Conservation (phyloP, 2,888 invertebrate species). For the Eucera pruinosa region DNA sequence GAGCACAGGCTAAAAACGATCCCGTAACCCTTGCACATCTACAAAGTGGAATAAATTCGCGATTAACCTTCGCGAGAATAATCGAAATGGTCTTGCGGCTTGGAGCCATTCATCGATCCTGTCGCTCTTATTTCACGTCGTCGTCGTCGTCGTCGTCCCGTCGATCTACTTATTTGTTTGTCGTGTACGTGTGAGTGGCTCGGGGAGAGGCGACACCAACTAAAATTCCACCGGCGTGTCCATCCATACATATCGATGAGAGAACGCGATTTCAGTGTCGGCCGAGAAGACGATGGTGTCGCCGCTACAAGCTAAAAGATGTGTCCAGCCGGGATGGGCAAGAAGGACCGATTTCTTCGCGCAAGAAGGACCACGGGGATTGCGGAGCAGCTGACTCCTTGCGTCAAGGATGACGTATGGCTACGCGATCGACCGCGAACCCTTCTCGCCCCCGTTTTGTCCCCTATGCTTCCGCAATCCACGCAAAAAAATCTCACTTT, state of each 20-base stretch:
- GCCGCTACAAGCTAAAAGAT: slow-evolving; percentile 77
- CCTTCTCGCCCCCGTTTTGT: slow-evolving; percentile 11
- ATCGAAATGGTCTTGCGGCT: slow-evolving; percentile 18
- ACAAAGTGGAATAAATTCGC: slow-evolving; percentile 22
- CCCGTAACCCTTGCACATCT: background rate
- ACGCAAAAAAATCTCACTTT: slow-evolving; percentile 29
- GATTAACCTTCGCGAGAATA: slow-evolving; percentile 22
- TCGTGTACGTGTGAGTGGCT: slow-evolving; percentile 27
- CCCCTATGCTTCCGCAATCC: slow-evolving; percentile 40
- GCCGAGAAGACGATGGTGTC: slow-evolving; percentile 68
- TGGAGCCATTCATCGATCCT: slow-evolving; percentile 51
- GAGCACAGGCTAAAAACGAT: too few relatives aligned
- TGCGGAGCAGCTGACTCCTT: slow-evolving; percentile 74
- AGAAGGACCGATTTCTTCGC: slow-evolving; percentile 76
- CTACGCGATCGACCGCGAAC: slow-evolving; percentile 55
- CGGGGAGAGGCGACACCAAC: slow-evolving; percentile 76
- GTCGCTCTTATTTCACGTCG: slow-evolving; percentile 57
- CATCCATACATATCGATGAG: slow-evolving; percentile 82
- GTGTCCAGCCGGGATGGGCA: slow-evolving; percentile 72
- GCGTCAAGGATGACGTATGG: slow-evolving; percentile 81
- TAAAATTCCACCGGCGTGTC: slow-evolving; percentile 82
- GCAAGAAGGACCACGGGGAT: slow-evolving; percentile 77
- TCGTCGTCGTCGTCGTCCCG: too few relatives aligned
- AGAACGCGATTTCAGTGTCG: slow-evolving; percentile 59
- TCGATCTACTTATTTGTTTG: slow-evolving; percentile 75